Evolutionary conservation across 2,797 vertebrate genomes (phyloP).

Genomic region (Trematomus bernacchii): DNA sequence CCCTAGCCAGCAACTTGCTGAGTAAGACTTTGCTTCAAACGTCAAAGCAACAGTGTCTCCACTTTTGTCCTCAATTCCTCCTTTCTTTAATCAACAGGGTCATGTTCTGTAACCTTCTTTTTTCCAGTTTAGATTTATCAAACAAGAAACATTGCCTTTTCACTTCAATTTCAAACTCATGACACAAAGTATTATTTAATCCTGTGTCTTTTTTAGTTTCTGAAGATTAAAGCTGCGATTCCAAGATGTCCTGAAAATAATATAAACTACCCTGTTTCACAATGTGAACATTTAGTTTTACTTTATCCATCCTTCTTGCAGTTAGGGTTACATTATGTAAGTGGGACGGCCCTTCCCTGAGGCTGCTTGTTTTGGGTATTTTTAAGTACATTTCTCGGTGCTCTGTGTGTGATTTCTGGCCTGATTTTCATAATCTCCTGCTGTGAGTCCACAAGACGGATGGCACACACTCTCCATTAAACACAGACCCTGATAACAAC

Average conservation of each 20-base stretch:
- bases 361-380: constrained; percentile 67
- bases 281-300: not conserved
- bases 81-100: constrained; percentile 3
- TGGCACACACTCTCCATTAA: constrained; percentile 11
- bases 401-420: constrained; percentile 59
- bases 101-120: not conserved
- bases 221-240: not conserved
- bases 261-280: not conserved
- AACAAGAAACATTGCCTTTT: constrained; percentile 6
- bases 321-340: constrained; percentile 42
- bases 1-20: no score
- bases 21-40: not conserved
- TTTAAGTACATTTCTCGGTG: constrained; percentile 71
- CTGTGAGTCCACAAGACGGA: constrained; percentile 41
- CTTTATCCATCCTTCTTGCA: constrained; percentile 8
- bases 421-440: constrained; percentile 59
- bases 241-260: not conserved
- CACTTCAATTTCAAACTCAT: constrained; percentile 1
- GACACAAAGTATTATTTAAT: not conserved
- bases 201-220: constrained; percentile 2
- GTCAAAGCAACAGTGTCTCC: no score
- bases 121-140: not conserved
- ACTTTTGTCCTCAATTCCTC: not conserved
- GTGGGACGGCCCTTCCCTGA: constrained; percentile 65
- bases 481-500: not conserved